Evolutionary conservation across 2,888 invertebrate genomes (phyloP).

Genomic region (Opisthograptis luteolata): DNA sequence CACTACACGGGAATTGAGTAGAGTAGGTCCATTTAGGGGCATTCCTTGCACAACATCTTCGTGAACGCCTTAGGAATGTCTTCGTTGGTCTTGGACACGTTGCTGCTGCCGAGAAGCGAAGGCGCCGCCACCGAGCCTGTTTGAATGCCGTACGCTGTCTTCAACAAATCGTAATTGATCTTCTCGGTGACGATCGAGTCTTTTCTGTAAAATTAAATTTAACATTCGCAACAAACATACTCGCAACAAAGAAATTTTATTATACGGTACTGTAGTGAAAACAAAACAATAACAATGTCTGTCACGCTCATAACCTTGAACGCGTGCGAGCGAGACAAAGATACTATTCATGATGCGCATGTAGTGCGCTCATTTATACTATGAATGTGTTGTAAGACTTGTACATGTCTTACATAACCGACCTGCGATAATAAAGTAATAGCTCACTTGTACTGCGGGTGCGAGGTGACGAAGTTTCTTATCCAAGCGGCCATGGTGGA

Average conservation of each 20-base stretch:
- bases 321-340: no score
- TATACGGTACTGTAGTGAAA: no score
- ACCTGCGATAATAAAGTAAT: no score
- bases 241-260: no score
- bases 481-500: constrained; percentile 98
- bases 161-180: constrained; percentile 96
- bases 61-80: constrained; percentile 92
- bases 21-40: constrained; percentile 55
- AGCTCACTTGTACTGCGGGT: constrained; percentile 94
- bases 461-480: constrained; percentile 93
- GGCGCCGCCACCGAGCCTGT: constrained; percentile 89
- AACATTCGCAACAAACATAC: no score
- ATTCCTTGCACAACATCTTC: constrained; percentile 80
- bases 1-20: constrained; percentile 33
- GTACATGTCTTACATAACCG: no score
- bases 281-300: no score
- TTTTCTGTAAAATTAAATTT: constrained; percentile 81
- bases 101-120: constrained; percentile 89
- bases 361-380: no score
- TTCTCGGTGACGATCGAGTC: constrained; percentile 95
- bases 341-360: no score
- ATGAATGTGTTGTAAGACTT: no score
- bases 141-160: constrained; percentile 89
- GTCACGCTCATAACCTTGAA: no score
- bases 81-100: constrained; percentile 91